Base-by-base conservation (phyloP, 2,797 vertebrate species). In the Notamacropus eugenii region DNA sequence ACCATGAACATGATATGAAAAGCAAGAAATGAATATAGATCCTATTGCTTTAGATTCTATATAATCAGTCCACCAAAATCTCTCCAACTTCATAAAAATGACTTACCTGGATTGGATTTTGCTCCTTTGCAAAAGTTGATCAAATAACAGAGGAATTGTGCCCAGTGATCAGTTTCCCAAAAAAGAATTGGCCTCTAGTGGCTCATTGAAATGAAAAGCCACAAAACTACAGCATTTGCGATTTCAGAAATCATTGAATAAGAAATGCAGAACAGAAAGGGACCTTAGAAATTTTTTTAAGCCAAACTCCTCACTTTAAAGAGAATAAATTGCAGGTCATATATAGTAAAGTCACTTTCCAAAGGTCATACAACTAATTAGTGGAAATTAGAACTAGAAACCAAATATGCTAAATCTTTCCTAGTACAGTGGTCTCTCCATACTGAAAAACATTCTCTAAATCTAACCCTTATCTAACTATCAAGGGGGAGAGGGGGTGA, bases 71-170 rank as follows among this genome's bases (percentile, higher is more conserved):
- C 0, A 12, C 92, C 92, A 95, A 97, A 97, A 96, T 95, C 90
- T 96, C 94, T 98, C 95, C 91, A 82, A 74, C 55, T 92, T 96
- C 95, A 96, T 97, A 97, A 97, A 97, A 54, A 97, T 96, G 93
- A 93, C 13, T 34, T 96, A 92, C 97, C 93, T 96, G 58, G 67
- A 97, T 91, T 96, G 91, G 62, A 92, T 67, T 93, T 96, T 97
- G 93, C 90, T 97, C 92, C 87, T 93, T 96, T 93, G 56, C 96
- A 98, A 96, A 96, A 96, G 95, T 93, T 97, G 97, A 98, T 97
- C 97, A 97, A 97, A 97, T 96, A 97, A 97, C 96, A 97, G 97
- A 97, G 94, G 96, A 96, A 92, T 97, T 97, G 95, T 94, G 90
- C 94, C 97, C 97, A 97, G 97, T 96, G 97, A 97, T 96, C 97